Percentiles rank a stretch among this genome's conserved stretches.
phyloP scores from a whole-genome alignment of 2,113 vertebrate species.

The Craseonycteris thonglongyai region DNA sequence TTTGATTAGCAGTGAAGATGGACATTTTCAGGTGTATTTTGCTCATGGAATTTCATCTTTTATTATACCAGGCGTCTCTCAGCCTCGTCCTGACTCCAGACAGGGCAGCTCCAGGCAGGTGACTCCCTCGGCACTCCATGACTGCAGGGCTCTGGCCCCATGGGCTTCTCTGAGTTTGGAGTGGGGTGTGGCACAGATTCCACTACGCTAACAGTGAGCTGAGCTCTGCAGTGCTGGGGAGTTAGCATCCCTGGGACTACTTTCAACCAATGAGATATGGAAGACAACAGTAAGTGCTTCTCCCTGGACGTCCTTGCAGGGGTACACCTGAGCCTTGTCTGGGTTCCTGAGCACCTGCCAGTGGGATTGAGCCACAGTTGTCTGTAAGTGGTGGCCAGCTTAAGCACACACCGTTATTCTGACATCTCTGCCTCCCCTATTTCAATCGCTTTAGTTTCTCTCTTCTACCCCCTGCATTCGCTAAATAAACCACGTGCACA shows the following conservation, averaged over 20 bases:
- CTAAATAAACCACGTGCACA: background rate
- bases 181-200: background rate
- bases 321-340: background rate
- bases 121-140: background rate
- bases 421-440: background rate
- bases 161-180: background rate
- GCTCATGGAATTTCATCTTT: background rate
- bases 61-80: background rate
- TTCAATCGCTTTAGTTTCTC: background rate
- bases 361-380: background rate
- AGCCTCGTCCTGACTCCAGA: background rate
- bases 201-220: background rate
- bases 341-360: background rate
- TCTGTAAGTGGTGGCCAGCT: background rate
- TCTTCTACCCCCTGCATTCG: background rate
- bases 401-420: background rate
- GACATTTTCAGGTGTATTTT: background rate
- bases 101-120: background rate
- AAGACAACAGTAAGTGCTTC: background rate
- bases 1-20: background rate
- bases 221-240: background rate
- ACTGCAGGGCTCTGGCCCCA: background rate
- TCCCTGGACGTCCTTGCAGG: no score
- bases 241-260: background rate
- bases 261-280: background rate